Base-by-base conservation (phyloP, 1,140 invertebrate species). In the Eumeta japonica region DNA sequence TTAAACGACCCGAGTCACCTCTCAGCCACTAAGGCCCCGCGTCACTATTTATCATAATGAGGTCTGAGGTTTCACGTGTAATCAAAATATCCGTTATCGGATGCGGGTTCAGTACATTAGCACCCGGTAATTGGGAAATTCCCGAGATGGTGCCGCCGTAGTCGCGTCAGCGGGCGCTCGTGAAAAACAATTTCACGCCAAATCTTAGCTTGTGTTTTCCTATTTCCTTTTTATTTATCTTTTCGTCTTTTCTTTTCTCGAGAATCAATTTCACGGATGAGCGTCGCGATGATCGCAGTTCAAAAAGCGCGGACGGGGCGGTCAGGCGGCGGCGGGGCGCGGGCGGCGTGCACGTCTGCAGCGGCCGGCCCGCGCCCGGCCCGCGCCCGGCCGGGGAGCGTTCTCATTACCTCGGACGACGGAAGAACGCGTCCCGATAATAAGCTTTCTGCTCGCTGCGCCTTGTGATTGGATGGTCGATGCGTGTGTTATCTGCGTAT, bases 141-240 rank as follows among this genome's bases (percentile, higher is more conserved):
- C 68, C 58, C 61, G 63, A 56, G 58, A 43, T 48, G 60, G 54
- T 55, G 55, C 52, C 52, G 51, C 44, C 37, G 35, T 51, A 48
- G 56, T 49, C 52, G 54, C 55, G 47, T 41, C 38, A 38, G 14
- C 53, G 55, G 5, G n/a, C 58, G 59, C 58, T 50, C 59, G 56
- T 67, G 58, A 70, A 74, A 72, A 74, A 74, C 66, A 74, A 74
- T 74, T 74, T 74, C 65, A 74, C 70, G 70, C 70, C 70, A 74
- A 74, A 74, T 74, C 66, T 74, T 71, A 70, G 66, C 63, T 64
- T 63, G 70, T 74, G 66, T 71, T 74, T 74, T 74, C 62, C 64
- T 71, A 74, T 74, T 74, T 74, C 65, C 64, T 71, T 71, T 73
- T 71, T 71, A 74, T 74, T 74, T 74, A 74, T 74, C 65, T 71